Percentiles rank a stretch among this genome's conserved stretches.
Conservation (phyloP, 2,888 invertebrate genomes). For the Ceriagrion tenellum region DNA sequence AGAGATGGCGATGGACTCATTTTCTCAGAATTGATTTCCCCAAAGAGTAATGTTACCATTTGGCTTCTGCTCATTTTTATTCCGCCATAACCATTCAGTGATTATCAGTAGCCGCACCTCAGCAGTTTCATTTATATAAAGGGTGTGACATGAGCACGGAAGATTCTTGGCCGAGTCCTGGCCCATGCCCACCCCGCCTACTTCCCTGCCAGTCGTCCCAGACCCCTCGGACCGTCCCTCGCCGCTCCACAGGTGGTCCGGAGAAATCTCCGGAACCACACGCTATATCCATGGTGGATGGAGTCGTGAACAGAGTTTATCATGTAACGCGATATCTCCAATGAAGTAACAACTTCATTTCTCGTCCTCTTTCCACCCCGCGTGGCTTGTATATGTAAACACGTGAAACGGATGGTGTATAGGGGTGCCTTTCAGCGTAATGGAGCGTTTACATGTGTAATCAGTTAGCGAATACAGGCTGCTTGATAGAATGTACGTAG, state of each 20-base stretch:
- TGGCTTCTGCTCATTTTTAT: neutral
- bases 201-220: neutral
- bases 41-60: neutral
- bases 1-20: neutral
- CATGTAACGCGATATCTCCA: constrained; percentile 27
- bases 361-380: neutral
- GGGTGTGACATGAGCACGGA: neutral
- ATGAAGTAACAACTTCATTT: constrained; percentile 8
- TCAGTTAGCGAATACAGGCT: neutral
- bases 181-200: neutral
- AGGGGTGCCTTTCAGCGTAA: neutral
- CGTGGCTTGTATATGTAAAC: constrained; percentile 2
- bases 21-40: neutral
- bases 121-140: neutral
- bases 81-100: neutral
- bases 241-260: constrained; percentile 32
- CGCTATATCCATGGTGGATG: constrained; percentile 21
- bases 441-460: constrained; percentile 8
- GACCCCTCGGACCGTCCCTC: neutral
- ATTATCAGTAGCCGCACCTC: neutral
- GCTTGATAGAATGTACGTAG: neutral
- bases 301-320: constrained; percentile 36
- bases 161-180: neutral
- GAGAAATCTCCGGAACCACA: neutral
- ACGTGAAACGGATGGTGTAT: neutral